Conservation (phyloP, 2,113 vertebrate species). For the Recurvirostra avosetta region DNA sequence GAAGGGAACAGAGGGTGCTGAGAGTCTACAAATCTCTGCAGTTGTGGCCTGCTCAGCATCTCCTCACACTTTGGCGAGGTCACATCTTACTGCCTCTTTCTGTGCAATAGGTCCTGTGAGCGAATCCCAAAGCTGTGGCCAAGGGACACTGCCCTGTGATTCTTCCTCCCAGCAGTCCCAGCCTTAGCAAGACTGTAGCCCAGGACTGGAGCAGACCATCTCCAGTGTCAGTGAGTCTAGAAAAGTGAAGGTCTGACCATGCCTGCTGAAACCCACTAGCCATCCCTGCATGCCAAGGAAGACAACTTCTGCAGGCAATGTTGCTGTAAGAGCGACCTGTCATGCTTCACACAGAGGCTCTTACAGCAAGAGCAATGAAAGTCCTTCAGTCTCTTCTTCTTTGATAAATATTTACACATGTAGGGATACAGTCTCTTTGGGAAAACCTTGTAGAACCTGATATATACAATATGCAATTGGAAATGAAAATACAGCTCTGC, state of each 20-base stretch:
- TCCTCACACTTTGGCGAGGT: neutral
- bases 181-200: neutral
- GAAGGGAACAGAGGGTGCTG: neutral
- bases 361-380: neutral
- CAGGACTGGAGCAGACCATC: neutral
- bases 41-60: neutral
- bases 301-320: neutral
- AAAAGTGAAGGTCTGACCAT: neutral
- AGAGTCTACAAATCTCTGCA: neutral
- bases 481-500: neutral
- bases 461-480: neutral
- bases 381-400: neutral
- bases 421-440: neutral
- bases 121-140: neutral
- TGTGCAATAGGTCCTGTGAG: neutral
- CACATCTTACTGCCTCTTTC: neutral
- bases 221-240: neutral
- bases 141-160: neutral
- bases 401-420: neutral
- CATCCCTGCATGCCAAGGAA: neutral
- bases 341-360: neutral
- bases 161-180: neutral
- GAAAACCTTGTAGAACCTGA: neutral
- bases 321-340: neutral
- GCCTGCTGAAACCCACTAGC: neutral